A percentile compares a stretch with the other conserved stretches of the same genome.
These are phyloP conservation scores for Cloeon dipterum DNA, from an alignment of 2,888 invertebrate species.

Conservation along the genomic window DNA sequence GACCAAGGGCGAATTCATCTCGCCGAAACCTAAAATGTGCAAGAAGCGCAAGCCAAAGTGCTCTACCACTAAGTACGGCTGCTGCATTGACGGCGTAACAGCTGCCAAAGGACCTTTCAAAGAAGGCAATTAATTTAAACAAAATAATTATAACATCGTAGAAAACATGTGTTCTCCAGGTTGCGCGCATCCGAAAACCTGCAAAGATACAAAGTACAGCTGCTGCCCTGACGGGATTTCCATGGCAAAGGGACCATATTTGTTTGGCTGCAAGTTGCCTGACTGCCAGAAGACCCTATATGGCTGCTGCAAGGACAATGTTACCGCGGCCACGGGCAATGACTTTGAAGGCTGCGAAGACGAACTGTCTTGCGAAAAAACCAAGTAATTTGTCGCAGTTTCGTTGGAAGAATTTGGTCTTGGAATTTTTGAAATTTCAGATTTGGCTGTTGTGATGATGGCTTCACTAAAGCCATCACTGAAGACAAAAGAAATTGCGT, in stretches of 20 bases:
- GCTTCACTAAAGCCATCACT: conserved; percentile 29
- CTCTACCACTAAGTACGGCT: conserved; percentile 43
- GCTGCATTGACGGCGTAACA: conserved; percentile 61
- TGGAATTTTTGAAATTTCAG: conserved; percentile 11
- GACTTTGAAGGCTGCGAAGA: conserved; percentile 53
- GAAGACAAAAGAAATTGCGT: conserved; percentile 12
- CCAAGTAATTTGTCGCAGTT: conserved; percentile 21
- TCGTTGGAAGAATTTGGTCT: conserved; percentile 14
- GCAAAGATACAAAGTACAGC: conserved; percentile 47
- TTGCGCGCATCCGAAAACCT: conserved; percentile 48
- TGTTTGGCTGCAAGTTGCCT: conserved; percentile 50
- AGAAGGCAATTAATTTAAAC: conserved; percentile 24
- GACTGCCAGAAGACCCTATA: conserved; percentile 56
- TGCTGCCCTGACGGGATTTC: conserved; percentile 71
- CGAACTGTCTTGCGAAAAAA: conserved; percentile 3
- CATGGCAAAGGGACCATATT: conserved; percentile 41
- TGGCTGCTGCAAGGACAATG: conserved; percentile 68
- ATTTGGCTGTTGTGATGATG: conserved; percentile 50
- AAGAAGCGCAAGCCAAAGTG: conserved; percentile 30
- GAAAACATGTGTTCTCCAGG: conserved; percentile 17
- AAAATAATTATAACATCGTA: neutral
- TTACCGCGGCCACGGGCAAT: conserved; percentile 55
- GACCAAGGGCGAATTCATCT: conserved; percentile 6
- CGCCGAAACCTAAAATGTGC: conserved; percentile 25
- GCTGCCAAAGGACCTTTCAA: conserved; percentile 62